Evolutionary conservation across 1,140 invertebrate genomes (phyloP), one percentile per base, ranked within the genome.

Genomic region (Lordiphosa stackelbergi): DNA sequence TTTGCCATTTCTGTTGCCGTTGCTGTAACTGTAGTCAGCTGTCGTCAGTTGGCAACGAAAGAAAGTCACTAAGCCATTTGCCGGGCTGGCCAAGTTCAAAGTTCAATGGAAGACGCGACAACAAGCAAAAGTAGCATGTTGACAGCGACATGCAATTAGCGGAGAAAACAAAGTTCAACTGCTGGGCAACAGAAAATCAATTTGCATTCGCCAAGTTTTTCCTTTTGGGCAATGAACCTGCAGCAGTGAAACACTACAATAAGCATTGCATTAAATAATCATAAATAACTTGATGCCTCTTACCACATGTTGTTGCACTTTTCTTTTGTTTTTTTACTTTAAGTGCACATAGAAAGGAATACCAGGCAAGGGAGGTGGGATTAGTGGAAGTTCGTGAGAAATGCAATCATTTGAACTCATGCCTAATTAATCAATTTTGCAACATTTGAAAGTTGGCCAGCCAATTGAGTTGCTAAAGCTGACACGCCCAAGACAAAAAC

Each of bases 241-340:
- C 75, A 43, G 72, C 60, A 62, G 22, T 24, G 22, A 19, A n/a
- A 19, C 19, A 19, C 19, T 19, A 11, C 49, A 60, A 62, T 22
- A 53, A 64, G 46, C 51, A 48, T 56, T 58, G 66, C 77, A 79
- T 83, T 75, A 83, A 79, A 81, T 79, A 81, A 79, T 79, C 72
- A 75, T 79, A 79, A 83, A 83, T 81, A 75, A 75, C 56, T 38
- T 55, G 28, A 31, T 9, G 24, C 35, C 49, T 40, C 45, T 69
- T 62, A 70, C 70, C 61, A 64, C 52, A 59, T 34, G 41, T 47
- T 49, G 13, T 51, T 66, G 62, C 59, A 47, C 58, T 81, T 81
- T 74, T 46, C 59, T 68, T 71, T 81, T 81, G 71, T 66, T 66
- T 72, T 24, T 24, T 24, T n/a, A n/a, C n/a, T n/a, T n/a, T n/a